Evolutionary conservation across 1,140 invertebrate species (phyloP).

Genomic region (Papilio xuthus): DNA sequence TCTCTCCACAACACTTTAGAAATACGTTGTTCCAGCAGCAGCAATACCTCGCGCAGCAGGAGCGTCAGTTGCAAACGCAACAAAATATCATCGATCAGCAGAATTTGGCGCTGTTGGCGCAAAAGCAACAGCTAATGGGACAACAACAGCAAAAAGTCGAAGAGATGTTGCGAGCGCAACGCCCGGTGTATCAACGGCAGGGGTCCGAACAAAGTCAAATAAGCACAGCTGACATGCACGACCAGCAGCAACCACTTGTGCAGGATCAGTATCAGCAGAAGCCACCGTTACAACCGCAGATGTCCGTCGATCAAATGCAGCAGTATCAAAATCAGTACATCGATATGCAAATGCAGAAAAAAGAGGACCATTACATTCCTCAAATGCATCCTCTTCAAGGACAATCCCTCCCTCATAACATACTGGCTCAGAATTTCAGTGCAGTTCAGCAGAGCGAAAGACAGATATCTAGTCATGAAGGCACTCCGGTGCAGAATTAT

Average conservation of each 20-base stretch:
- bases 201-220: conserved; percentile 75
- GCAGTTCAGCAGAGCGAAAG: conserved; percentile 70
- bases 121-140: conserved; percentile 81
- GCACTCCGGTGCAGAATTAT: conserved; percentile 78
- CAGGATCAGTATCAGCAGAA: conserved; percentile 77
- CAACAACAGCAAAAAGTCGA: conserved; percentile 80
- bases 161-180: conserved; percentile 72
- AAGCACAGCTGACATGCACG: conserved; percentile 64
- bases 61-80: conserved; percentile 73
- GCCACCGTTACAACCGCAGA: conserved; percentile 64
- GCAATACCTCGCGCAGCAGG: conserved; percentile 77
- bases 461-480: conserved; percentile 81
- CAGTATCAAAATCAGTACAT: conserved; percentile 69
- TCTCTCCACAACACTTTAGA: conserved; percentile 78
- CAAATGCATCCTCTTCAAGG: conserved; percentile 69
- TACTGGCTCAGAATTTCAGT: conserved; percentile 63
- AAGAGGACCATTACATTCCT: conserved; percentile 67
- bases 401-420: conserved; percentile 70
- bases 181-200: conserved; percentile 70
- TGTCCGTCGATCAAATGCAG: conserved; percentile 72
- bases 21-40: conserved; percentile 73
- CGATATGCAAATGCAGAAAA: conserved; percentile 66
- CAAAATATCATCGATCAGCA: conserved; percentile 77
- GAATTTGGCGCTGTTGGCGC: conserved; percentile 69
- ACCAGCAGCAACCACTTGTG: conserved; percentile 61